Percentiles rank a stretch among this genome's conserved stretches.
Conservation (phyloP, 2,113 vertebrate genomes). For the Syngnathoides biaculeatus region DNA sequence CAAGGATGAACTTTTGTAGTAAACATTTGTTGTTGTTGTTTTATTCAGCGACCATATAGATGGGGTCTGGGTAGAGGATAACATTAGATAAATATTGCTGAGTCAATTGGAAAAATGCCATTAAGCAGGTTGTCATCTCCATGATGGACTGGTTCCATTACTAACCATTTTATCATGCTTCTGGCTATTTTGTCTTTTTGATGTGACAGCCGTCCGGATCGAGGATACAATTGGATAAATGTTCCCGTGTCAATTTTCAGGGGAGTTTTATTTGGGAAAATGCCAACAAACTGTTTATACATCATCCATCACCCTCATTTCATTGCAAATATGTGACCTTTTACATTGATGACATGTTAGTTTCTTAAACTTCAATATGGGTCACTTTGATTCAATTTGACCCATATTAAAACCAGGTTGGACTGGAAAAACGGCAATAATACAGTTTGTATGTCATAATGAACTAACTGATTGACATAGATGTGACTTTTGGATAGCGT, state of each 20-base stretch:
- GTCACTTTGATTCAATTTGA: not conserved
- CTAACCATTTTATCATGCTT: not conserved
- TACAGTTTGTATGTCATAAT: not conserved
- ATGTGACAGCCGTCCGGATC: not conserved
- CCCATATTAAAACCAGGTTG: not conserved
- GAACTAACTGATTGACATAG: not conserved
- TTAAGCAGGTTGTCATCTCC: too few relatives aligned
- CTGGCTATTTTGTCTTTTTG: not conserved
- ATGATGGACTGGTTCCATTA: too few relatives aligned
- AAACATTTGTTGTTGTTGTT: too few relatives aligned
- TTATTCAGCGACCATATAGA: too few relatives aligned
- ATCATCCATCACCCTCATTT: not conserved
- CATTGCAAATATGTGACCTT: not conserved
- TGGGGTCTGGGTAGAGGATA: too few relatives aligned
- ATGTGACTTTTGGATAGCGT: not conserved
- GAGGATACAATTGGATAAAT: not conserved
- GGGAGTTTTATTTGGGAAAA: not conserved
- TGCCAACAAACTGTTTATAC: not conserved
- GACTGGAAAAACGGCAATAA: not conserved
- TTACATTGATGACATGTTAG: too few relatives aligned
- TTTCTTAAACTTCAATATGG: too few relatives aligned
- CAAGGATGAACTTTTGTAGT: too few relatives aligned
- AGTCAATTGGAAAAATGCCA: too few relatives aligned
- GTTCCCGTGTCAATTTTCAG: not conserved
- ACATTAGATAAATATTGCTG: too few relatives aligned